Percentiles rank a stretch among this genome's conserved stretches.
These are phyloP conservation scores for Podarcis siculus DNA, from an alignment of 2,797 vertebrate genomes.

Conservation along the genomic window DNA sequence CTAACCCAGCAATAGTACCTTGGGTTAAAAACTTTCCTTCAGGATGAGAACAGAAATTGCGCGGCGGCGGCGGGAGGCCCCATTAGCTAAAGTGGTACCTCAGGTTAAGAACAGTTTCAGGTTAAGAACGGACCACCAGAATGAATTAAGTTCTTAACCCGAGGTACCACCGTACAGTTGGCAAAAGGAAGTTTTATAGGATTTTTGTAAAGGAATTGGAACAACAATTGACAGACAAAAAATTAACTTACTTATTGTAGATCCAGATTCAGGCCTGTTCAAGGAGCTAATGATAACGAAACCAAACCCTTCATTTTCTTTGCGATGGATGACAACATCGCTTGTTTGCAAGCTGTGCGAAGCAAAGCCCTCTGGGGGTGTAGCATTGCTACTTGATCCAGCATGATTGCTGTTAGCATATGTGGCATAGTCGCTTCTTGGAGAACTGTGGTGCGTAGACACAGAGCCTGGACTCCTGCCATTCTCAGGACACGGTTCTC, in stretches of 20 bases:
- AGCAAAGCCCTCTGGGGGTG: slow-evolving; percentile 79
- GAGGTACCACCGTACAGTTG: too few relatives aligned
- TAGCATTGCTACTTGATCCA: slow-evolving; percentile 76
- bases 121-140: too few relatives aligned
- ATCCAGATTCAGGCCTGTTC: slow-evolving; percentile 90
- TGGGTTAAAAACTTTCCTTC: too few relatives aligned
- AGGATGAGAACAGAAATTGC: too few relatives aligned
- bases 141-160: too few relatives aligned
- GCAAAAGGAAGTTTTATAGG: neutral
- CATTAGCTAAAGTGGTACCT: too few relatives aligned
- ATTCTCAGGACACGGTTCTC: slow-evolving; percentile 92
- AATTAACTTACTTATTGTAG: slow-evolving; percentile 86
- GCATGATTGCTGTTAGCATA: slow-evolving; percentile 86
- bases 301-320: slow-evolving; percentile 97
- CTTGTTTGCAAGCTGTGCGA: slow-evolving; percentile 86
- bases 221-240: neutral
- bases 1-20: too few relatives aligned
- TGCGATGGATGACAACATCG: slow-evolving; percentile 93
- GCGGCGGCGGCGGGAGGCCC: too few relatives aligned
- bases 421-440: slow-evolving; percentile 90
- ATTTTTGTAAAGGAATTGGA: neutral
- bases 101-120: too few relatives aligned
- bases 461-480: slow-evolving; percentile 93
- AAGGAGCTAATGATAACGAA: slow-evolving; percentile 99
- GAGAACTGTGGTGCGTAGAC: slow-evolving; percentile 97